Conservation (phyloP, 2,113 vertebrate genomes). For the Hipposideros armiger region DNA sequence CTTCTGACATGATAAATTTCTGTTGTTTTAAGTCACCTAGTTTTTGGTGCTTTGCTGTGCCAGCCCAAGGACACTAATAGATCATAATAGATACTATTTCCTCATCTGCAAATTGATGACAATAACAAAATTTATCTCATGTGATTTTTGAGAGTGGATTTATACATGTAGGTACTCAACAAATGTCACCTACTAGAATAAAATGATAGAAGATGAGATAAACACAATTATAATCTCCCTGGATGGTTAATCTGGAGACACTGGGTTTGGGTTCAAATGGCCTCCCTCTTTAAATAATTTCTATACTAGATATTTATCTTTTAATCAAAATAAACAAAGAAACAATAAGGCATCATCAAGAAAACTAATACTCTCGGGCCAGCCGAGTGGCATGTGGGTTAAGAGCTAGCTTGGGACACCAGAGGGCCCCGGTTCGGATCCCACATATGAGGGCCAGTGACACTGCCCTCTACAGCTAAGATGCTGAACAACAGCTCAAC, state of each 20-base stretch:
- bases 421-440: too few relatives aligned
- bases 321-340: neutral
- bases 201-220: neutral
- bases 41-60: neutral
- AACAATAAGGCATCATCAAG: neutral
- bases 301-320: neutral
- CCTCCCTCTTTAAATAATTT: neutral
- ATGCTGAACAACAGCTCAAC: too few relatives aligned
- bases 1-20: neutral
- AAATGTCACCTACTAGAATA: neutral
- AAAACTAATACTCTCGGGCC: neutral
- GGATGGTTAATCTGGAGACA: neutral
- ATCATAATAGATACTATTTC: neutral
- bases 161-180: neutral
- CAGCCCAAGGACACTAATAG: neutral
- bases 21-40: neutral
- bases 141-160: neutral
- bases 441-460: too few relatives aligned
- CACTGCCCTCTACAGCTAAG: too few relatives aligned
- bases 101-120: neutral
- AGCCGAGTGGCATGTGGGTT: too few relatives aligned
- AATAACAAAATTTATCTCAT: neutral
- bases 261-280: neutral
- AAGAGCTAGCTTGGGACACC: too few relatives aligned
- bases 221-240: neutral